Evolutionary conservation across 1,140 invertebrate genomes (phyloP).

Genomic region (Drosophila burlai): DNA sequence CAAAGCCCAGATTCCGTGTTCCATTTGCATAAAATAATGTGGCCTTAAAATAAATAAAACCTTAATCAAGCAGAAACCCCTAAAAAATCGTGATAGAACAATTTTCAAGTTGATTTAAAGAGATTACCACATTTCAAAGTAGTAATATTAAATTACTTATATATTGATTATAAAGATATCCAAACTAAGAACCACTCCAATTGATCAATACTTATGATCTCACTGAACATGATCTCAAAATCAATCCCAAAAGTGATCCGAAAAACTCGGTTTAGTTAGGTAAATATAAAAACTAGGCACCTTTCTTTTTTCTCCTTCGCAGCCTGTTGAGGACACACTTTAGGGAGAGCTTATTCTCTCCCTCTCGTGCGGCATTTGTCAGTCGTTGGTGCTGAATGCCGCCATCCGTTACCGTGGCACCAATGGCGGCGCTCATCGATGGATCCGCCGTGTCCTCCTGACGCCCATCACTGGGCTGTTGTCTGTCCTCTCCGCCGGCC

Average conservation of each 20-base stretch:
- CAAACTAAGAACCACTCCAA: background rate
- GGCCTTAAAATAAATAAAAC: background rate
- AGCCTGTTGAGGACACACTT: constrained; percentile 1
- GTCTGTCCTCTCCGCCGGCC: constrained; percentile 13
- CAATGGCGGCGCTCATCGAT: background rate
- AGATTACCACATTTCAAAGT: background rate
- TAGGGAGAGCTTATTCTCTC: background rate
- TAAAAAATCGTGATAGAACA: background rate
- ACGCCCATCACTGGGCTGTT: background rate
- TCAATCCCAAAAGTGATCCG: background rate
- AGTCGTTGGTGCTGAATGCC: constrained; percentile 27
- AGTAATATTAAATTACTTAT: background rate
- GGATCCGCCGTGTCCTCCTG: background rate
- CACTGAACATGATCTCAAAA: background rate
- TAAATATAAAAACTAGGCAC: constrained; percentile 16
- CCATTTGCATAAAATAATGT: background rate
- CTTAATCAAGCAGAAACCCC: too few relatives aligned
- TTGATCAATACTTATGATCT: background rate
- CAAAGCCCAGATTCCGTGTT: background rate
- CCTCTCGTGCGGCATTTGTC: background rate
- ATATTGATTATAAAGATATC: background rate
- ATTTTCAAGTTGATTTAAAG: background rate
- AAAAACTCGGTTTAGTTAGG: background rate
- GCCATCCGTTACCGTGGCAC: constrained; percentile 23
- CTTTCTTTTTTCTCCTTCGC: constrained; percentile 30